These are phyloP conservation scores for Esox masquinongy DNA, from an alignment of 2,797 vertebrate genomes.

Conservation along the genomic window DNA sequence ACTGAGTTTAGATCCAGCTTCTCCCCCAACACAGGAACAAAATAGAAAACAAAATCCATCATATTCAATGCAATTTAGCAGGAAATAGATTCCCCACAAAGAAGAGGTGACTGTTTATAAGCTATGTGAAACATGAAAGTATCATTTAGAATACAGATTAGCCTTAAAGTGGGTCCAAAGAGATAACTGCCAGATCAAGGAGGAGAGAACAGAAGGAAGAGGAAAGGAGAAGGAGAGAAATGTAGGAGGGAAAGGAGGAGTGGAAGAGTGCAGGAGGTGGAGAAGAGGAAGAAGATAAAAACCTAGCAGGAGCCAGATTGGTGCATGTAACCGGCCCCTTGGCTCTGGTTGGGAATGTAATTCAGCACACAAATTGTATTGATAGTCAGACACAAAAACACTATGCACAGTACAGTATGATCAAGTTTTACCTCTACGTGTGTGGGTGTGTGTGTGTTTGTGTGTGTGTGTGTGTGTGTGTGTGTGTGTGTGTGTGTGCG, in stretches of 20 bases:
- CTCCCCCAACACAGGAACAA: conserved; percentile 29
- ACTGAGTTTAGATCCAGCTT: conserved; percentile 31
- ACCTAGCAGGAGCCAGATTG: not conserved
- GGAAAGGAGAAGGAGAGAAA: no score
- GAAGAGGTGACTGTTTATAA: not conserved
- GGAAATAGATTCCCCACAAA: conserved; percentile 20
- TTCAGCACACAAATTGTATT: not conserved
- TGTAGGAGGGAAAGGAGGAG: no score
- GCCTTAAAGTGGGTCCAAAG: not conserved
- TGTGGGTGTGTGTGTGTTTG: no score
- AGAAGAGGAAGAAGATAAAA: not conserved
- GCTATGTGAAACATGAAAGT: not conserved
- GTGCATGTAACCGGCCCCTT: conserved; percentile 19
- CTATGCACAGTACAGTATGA: conserved; percentile 10
- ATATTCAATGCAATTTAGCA: conserved; percentile 9
- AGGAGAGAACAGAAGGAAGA: no score
- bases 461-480: no score
- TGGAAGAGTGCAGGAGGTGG: no score
- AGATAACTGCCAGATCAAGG: not conserved
- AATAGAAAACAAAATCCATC: conserved; percentile 41
- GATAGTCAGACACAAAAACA: conserved; percentile 2
- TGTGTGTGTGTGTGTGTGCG: not conserved
- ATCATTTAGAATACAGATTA: not conserved
- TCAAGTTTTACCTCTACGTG: conserved; percentile 12
- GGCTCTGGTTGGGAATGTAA: not conserved